phyloP scores from a whole-genome alignment of 1,140 invertebrate species.

The Muscidifurax raptorellus region DNA sequence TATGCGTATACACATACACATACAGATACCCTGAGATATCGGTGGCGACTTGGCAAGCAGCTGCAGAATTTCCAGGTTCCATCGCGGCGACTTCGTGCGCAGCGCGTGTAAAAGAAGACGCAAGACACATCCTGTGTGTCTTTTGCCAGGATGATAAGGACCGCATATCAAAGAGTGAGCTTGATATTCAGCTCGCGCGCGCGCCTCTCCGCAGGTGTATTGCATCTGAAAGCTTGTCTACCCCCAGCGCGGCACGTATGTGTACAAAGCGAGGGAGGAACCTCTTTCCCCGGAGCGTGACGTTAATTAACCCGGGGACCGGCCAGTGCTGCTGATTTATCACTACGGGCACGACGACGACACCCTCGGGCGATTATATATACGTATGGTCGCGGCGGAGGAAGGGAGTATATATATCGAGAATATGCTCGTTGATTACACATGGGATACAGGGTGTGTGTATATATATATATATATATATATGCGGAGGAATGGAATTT shows the following conservation, averaged over 20 bases:
- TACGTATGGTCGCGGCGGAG: not conserved
- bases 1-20: not conserved
- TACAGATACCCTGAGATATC: not conserved
- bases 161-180: constrained; percentile 1
- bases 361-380: not conserved
- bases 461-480: too few species aligned
- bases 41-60: constrained; percentile 28
- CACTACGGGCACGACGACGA: not conserved
- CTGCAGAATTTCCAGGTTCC: constrained; percentile 2
- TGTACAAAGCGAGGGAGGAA: not conserved
- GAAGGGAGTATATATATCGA: not conserved
- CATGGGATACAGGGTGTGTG: not conserved
- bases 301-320: constrained; percentile 37
- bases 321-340: constrained; percentile 20
- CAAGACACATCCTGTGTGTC: not conserved
- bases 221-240: too few species aligned
- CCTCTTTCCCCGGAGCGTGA: not conserved
- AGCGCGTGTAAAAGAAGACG: not conserved
- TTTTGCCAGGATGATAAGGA: not conserved
- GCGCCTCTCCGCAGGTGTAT: too few species aligned
- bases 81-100: not conserved
- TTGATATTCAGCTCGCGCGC: not conserved
- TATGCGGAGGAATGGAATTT: not conserved
- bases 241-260: not conserved
- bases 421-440: constrained; percentile 2